Percentiles rank a stretch among this genome's conserved stretches.
Conservation (phyloP, 1,140 invertebrate species). For the Pygmarrhopalites habei region DNA sequence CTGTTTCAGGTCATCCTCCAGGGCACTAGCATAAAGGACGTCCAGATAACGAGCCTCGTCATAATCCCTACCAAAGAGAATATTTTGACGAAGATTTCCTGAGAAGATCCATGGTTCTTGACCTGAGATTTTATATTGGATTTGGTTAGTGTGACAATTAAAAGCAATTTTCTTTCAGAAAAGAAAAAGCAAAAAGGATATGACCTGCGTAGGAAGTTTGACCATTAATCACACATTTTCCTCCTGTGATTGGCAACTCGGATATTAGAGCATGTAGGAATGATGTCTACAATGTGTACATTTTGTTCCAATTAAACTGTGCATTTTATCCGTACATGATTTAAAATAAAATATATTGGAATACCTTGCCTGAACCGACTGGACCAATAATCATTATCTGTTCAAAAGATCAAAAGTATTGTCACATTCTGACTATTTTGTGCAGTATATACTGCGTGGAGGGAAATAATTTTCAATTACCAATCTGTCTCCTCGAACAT, state of each 20-base stretch:
- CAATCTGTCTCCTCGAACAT: slow-evolving; percentile 9
- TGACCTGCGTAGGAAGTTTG: slow-evolving; percentile 44
- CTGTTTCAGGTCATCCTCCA: slow-evolving; percentile 62
- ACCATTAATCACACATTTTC: slow-evolving; percentile 14
- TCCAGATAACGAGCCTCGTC: slow-evolving; percentile 45
- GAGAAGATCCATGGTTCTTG: slow-evolving; percentile 64
- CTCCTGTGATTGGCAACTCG: slow-evolving; percentile 29
- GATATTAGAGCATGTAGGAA: slow-evolving; percentile 20
- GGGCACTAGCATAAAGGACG: slow-evolving; percentile 43
- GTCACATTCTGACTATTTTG: no score
- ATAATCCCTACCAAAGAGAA: slow-evolving; percentile 54
- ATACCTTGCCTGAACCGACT: slow-evolving; percentile 16
- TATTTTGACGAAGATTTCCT: slow-evolving; percentile 50
- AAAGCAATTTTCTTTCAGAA: no score
- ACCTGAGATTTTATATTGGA: slow-evolving; percentile 52
- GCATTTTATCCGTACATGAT: no score
- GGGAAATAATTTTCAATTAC: no score
- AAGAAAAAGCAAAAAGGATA: slow-evolving; percentile 62
- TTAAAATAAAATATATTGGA: no score
- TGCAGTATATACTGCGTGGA: no score
- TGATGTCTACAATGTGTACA: slow-evolving; percentile 38
- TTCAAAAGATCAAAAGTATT: no score
- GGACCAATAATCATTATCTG: background rate
- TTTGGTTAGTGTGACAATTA: slow-evolving; percentile 53
- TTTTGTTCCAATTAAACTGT: no score